Evolutionary conservation across 2,888 invertebrate species (phyloP).

Genomic region (Cheilosia vulpina): DNA sequence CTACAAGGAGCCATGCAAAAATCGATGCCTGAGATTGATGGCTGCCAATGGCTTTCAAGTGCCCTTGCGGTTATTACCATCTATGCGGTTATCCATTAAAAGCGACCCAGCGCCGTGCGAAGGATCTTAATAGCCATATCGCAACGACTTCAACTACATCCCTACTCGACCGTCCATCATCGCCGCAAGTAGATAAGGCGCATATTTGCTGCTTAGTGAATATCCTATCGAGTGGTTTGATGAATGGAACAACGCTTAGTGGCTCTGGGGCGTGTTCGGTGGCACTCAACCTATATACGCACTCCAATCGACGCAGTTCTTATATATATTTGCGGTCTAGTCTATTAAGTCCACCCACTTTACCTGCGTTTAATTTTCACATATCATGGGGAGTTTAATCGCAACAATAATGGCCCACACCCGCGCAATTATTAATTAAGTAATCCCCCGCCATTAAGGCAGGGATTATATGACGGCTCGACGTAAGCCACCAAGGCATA

Average conservation of each 20-base stretch:
- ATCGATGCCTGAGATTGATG: slow-evolving; percentile 66
- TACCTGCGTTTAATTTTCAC: slow-evolving; percentile 39
- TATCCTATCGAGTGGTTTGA: slow-evolving; percentile 31
- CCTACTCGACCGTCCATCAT: background rate
- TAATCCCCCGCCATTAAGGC: slow-evolving; percentile 57
- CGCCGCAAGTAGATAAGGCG: slow-evolving; percentile 14
- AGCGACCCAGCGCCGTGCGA: slow-evolving; percentile 25
- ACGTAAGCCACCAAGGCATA: slow-evolving; percentile 4
- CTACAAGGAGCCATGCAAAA: slow-evolving; percentile 53
- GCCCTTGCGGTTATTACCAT: slow-evolving; percentile 69
- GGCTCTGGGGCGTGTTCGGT: slow-evolving; percentile 33
- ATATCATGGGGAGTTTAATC: slow-evolving; percentile 37
- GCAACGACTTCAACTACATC: background rate
- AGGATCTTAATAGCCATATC: slow-evolving; percentile 44
- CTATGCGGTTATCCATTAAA: slow-evolving; percentile 59
- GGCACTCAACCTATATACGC: background rate
- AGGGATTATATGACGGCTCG: slow-evolving; percentile 51
- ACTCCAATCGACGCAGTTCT: slow-evolving; percentile 2
- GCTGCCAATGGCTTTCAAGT: slow-evolving; percentile 69
- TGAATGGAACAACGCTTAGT: slow-evolving; percentile 51
- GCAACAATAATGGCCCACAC: slow-evolving; percentile 43
- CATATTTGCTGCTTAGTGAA: slow-evolving; percentile 24
- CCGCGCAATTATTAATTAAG: slow-evolving; percentile 58
- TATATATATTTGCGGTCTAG: slow-evolving; percentile 2
- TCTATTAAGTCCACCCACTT: background rate